A percentile compares a stretch with the other conserved stretches of the same genome.
Evolutionary conservation across 2,797 vertebrate species (phyloP).

Genomic region (Lophotriccus pileatus): DNA sequence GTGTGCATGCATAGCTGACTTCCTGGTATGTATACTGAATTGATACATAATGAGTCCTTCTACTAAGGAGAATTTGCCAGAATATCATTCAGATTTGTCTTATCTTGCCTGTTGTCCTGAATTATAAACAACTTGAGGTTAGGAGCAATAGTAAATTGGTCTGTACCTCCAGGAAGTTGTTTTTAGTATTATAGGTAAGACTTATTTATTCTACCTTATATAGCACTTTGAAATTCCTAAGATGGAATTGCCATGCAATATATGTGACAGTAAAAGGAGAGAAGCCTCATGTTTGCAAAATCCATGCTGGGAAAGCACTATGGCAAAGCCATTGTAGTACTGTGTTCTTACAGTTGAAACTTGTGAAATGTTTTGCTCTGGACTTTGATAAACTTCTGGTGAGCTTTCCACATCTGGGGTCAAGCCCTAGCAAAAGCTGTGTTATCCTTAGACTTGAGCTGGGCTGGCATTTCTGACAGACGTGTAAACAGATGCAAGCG

Average conservation of each 20-base stretch:
- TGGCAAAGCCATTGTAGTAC: background rate
- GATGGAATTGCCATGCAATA: background rate
- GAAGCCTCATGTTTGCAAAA: background rate
- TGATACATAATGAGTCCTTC: background rate
- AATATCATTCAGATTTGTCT: background rate
- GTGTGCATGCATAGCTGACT: background rate
- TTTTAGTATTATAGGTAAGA: background rate
- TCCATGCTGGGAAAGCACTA: background rate
- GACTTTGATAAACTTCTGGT: slow-evolving; percentile 19
- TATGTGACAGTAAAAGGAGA: background rate
- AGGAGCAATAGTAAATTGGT: background rate
- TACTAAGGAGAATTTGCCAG: background rate
- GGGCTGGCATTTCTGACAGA: slow-evolving; percentile 86
- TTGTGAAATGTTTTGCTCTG: background rate
- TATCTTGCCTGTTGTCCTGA: background rate
- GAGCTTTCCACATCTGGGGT: slow-evolving; percentile 74
- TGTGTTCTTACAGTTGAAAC: background rate
- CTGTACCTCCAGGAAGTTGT: background rate
- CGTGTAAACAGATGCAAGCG: slow-evolving; percentile 91
- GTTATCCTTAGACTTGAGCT: slow-evolving; percentile 64
- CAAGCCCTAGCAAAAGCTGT: slow-evolving; percentile 62
- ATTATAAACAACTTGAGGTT: background rate
- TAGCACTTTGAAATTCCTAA: background rate
- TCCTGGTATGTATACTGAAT: background rate
- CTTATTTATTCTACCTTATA: background rate